These are phyloP conservation scores for Aythya fuligula DNA, from an alignment of 2,797 vertebrate species.

Conservation along the genomic window DNA sequence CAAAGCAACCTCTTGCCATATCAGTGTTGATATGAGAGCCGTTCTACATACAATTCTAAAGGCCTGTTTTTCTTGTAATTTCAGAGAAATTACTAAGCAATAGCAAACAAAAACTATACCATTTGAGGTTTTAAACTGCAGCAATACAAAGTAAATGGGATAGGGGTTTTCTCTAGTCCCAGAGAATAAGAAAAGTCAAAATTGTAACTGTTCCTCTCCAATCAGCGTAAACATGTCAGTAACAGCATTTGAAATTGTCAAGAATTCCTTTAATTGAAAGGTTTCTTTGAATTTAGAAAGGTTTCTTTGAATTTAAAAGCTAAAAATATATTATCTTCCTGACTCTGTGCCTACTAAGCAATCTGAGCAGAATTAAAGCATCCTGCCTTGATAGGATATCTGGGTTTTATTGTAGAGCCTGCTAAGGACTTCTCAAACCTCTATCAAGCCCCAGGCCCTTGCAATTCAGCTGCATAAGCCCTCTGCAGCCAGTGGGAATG, in stretches of 20 bases:
- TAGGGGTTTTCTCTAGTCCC: not conserved
- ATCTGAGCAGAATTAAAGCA: slow-evolving; percentile 34
- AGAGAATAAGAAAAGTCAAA: not conserved
- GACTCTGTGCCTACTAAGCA: not conserved
- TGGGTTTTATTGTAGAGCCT: not conserved
- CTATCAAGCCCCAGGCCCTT: not conserved
- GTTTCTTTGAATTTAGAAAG: not conserved
- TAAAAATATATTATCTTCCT: slow-evolving; percentile 15
- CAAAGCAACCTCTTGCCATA: not conserved
- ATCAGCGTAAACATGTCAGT: not conserved
- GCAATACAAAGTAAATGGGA: not conserved
- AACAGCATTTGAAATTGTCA: not conserved
- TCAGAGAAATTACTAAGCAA: not conserved
- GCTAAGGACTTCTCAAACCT: slow-evolving; percentile 32
- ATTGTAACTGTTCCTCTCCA: not conserved
- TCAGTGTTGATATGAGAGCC: not conserved
- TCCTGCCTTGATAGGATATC: slow-evolving; percentile 5
- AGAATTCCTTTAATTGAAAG: not conserved
- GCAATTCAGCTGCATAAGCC: not conserved
- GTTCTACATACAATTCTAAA: not conserved
- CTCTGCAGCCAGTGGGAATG: not conserved
- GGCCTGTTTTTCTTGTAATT: not conserved
- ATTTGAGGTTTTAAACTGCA: not conserved
- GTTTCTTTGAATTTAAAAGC: not conserved
- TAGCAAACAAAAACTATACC: not conserved